These are phyloP conservation scores for Ciconia stormi DNA, from an alignment of 2,113 vertebrate species.

Conservation along the genomic window DNA sequence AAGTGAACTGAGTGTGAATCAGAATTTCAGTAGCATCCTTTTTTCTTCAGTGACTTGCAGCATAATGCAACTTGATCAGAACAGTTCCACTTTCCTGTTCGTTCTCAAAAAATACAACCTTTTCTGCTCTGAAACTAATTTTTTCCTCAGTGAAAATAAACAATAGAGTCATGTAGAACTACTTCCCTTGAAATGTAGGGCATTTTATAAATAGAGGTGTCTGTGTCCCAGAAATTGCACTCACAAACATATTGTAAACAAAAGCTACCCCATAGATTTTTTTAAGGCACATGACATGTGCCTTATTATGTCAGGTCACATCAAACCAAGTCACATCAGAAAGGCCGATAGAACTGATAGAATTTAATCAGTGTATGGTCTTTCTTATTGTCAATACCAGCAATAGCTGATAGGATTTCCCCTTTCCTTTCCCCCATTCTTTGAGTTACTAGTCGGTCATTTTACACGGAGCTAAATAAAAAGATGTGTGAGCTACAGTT, in stretches of 20 bases:
- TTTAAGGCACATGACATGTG: background rate
- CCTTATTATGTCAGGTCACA: slow-evolving; percentile 16
- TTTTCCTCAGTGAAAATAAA: background rate
- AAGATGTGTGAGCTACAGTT: background rate
- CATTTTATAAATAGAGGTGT: background rate
- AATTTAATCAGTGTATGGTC: background rate
- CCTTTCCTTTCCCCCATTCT: background rate
- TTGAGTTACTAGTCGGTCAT: background rate
- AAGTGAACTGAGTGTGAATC: background rate
- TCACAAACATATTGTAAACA: background rate
- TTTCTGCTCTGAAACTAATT: background rate
- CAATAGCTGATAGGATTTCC: background rate
- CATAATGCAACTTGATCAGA: background rate
- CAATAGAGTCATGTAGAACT: background rate
- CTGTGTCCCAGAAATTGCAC: background rate
- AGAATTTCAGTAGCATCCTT: background rate
- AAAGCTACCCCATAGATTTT: background rate
- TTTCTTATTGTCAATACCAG: background rate
- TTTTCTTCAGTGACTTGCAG: background rate
- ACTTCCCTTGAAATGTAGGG: background rate
- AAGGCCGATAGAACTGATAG: background rate
- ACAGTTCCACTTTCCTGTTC: background rate
- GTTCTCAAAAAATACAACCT: background rate
- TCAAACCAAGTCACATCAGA: background rate
- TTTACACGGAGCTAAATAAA: background rate